Conservation (phyloP, 2,888 invertebrate species). For the Phaedon cochleariae region DNA sequence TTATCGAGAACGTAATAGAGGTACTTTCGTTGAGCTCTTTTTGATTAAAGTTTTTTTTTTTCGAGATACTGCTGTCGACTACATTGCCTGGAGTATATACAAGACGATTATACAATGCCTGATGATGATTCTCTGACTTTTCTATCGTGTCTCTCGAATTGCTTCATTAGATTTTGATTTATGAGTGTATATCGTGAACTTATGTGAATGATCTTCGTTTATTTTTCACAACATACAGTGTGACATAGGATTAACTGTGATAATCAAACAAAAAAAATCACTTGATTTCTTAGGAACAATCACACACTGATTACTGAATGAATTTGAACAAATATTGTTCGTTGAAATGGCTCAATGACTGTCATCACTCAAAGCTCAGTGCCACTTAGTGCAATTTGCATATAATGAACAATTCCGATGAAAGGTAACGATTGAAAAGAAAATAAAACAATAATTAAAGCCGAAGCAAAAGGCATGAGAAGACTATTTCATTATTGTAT, state of each 20-base stretch:
- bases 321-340: slow-evolving; percentile 23
- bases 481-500: slow-evolving; percentile 51
- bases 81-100: background rate
- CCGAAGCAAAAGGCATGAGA: slow-evolving; percentile 22
- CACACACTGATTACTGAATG: slow-evolving; percentile 22
- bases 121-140: background rate
- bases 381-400: slow-evolving; percentile 48
- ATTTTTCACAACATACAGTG: too few relatives aligned
- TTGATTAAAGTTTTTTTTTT: slow-evolving; percentile 6
- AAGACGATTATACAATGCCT: background rate
- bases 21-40: slow-evolving; percentile 19
- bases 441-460: slow-evolving; percentile 49
- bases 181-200: background rate
- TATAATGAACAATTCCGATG: slow-evolving; percentile 49
- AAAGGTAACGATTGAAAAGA: slow-evolving; percentile 32
- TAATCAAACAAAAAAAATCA: too few relatives aligned
- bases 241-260: too few relatives aligned
- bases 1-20: slow-evolving; percentile 5
- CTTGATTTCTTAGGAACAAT: slow-evolving; percentile 17
- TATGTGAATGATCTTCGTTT: background rate
- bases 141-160: background rate
- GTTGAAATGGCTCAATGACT: slow-evolving; percentile 32
- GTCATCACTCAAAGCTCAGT: slow-evolving; percentile 44
- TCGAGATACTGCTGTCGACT: background rate
- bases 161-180: background rate